Evolutionary conservation across 2,888 invertebrate species (phyloP), one percentile per base, ranked within the genome.

Genomic region (Meiosimyza platycephala): DNA sequence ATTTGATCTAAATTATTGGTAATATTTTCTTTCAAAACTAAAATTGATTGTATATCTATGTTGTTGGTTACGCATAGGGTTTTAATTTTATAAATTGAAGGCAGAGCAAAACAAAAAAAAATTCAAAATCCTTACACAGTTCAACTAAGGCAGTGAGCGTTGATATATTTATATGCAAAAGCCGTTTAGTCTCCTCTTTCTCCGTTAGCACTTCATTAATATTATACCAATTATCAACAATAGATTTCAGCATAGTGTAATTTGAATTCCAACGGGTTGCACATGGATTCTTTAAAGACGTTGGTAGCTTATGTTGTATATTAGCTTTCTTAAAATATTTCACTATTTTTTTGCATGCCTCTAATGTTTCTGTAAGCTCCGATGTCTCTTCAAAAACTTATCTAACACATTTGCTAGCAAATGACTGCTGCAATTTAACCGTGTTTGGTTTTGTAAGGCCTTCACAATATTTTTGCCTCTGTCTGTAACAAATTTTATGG

Each of bases 401-500:
- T 22, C 22, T 22, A 22, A 22, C 22, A 22, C 72, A 71, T 74
- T 73, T 51, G 73, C 33, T 57, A 76, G 72, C 11, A 76, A 64
- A n/a, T 74, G 76, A 50, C 72, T 73, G 59, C 69, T 71, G 50
- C 73, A 71, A 48, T 71, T 76, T 12, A 74, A 18, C 12, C 76
- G 73, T 7, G 54, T 73, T 55, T 74, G 62, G 40, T 72, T 16
- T 64, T 74, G 57, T 48, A 77, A 72, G 7, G 76, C 72, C 51
- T 74, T 72, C 22, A 68, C 28, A 22, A 77, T 57, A 52, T 72
- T 72, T 40, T 60, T 59, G 47, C 69, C 72, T 50, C 70, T 60
- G 52, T 74, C 74, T 47, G 75, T 74, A 0, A 75, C 62, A 33
- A 74, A 74, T 71, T 52, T 75, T 18, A 76, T 75, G 40, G 28